Conservation (phyloP, 2,797 vertebrate genomes). For the Crocidura indochinensis region DNA sequence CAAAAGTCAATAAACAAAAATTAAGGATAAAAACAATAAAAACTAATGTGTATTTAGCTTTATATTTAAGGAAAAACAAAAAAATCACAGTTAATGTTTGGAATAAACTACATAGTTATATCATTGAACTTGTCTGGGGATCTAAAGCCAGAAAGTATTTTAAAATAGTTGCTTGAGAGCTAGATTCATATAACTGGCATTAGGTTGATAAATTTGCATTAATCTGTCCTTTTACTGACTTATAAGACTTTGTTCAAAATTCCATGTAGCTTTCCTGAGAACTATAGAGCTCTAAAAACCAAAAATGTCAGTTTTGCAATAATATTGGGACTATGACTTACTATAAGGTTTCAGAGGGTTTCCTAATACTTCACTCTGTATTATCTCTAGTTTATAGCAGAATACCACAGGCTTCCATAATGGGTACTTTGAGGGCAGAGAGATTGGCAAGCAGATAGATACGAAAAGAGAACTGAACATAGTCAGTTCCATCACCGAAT, state of each 20-base stretch:
- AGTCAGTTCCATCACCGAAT: too few species aligned
- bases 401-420: background rate
- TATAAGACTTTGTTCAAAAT: background rate
- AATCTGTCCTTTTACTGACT: background rate
- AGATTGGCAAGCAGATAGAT: background rate
- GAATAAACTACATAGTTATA: background rate
- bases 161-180: too few species aligned
- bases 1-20: background rate
- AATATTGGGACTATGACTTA: background rate
- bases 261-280: background rate
- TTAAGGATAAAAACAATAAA: background rate
- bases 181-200: background rate
- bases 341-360: background rate
- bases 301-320: conserved; percentile 26
- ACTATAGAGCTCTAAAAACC: background rate
- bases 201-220: fast-evolving
- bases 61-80: conserved; percentile 42
- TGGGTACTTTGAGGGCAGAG: background rate
- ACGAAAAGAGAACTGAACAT: background rate
- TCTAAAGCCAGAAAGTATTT: too few species aligned
- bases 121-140: too few species aligned
- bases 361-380: background rate
- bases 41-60: background rate
- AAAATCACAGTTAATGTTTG: background rate
- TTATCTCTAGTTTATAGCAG: background rate